Conservation (phyloP, 2,888 invertebrate species). For the Harpalus rufipes region DNA sequence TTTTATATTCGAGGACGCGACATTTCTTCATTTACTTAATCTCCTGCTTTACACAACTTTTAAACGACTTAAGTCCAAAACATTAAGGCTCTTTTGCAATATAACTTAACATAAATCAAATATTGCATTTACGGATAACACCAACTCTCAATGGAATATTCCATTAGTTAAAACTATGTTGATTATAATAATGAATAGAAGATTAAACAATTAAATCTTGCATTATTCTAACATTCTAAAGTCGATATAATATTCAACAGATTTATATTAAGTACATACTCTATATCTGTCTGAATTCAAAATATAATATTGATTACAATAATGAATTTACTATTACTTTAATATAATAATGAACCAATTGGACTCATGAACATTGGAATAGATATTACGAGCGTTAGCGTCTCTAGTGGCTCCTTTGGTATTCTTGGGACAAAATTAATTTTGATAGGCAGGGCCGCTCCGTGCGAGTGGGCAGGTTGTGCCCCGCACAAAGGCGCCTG, state of each 20-base stretch:
- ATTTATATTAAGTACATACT: too few species aligned
- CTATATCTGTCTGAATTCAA: not conserved
- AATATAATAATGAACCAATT: too few species aligned
- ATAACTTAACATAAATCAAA: not conserved
- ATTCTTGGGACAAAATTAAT: too few species aligned
- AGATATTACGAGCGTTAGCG: too few species aligned
- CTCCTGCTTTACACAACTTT: conserved; percentile 10
- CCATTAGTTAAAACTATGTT: not conserved
- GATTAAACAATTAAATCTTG: not conserved
- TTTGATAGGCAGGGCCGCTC: too few species aligned
- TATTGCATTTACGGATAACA: not conserved
- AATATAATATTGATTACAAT: not conserved
- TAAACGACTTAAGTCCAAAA: conserved; percentile 1
- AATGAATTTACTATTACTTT: too few species aligned
- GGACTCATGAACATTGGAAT: too few species aligned
- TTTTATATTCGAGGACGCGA: conserved; percentile 20
- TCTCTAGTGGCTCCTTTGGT: too few species aligned
- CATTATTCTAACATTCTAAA: not conserved
- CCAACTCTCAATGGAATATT: not conserved
- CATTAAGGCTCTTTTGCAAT: not conserved
- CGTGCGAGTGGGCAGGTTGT: too few species aligned
- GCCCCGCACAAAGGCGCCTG: too few species aligned
- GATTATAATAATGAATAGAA: not conserved
- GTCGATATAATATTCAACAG: too few species aligned
- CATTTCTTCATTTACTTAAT: conserved; percentile 26